phyloP scores from a whole-genome alignment of 1,140 invertebrate species.

The Colletes latitarsis region DNA sequence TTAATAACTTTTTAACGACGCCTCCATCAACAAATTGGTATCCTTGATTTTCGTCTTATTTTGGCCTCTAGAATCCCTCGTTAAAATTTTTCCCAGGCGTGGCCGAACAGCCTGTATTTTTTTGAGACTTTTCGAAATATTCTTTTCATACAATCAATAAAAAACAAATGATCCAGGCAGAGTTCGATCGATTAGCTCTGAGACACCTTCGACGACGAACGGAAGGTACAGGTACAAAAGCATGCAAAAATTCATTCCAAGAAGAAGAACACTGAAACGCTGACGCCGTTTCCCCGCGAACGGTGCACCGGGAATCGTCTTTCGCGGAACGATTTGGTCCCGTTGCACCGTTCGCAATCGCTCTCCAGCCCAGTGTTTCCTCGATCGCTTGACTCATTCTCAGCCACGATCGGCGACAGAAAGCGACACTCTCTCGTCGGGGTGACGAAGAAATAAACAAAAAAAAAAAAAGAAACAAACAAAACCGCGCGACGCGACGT shows the following conservation, averaged over 20 bases:
- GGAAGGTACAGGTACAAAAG: not conserved
- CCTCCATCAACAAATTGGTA: too few species aligned
- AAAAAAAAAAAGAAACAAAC: not conserved
- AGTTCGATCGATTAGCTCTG: too few species aligned
- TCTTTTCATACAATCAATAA: too few species aligned
- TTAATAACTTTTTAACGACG: too few species aligned
- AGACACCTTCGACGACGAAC: too few species aligned
- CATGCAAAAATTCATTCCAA: too few species aligned
- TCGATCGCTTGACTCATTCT: slow-evolving; percentile 7
- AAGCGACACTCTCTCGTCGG: not conserved
- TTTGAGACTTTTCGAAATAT: too few species aligned
- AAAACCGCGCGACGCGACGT: slow-evolving; percentile 1
- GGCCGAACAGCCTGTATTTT: too few species aligned
- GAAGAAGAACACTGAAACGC: not conserved
- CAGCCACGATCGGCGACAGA: slow-evolving; percentile 12
- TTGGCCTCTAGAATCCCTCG: too few species aligned
- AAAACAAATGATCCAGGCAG: too few species aligned
- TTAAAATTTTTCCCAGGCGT: too few species aligned
- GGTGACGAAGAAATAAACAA: not conserved
- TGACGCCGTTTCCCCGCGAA: not conserved
- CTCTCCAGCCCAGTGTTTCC: not conserved
- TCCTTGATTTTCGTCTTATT: too few species aligned
- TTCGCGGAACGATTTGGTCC: not conserved
- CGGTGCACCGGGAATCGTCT: not conserved
- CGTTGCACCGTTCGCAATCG: slow-evolving; percentile 7